Conservation (phyloP, 2,113 vertebrate genomes). For the Sakesphorus luctuosus region DNA sequence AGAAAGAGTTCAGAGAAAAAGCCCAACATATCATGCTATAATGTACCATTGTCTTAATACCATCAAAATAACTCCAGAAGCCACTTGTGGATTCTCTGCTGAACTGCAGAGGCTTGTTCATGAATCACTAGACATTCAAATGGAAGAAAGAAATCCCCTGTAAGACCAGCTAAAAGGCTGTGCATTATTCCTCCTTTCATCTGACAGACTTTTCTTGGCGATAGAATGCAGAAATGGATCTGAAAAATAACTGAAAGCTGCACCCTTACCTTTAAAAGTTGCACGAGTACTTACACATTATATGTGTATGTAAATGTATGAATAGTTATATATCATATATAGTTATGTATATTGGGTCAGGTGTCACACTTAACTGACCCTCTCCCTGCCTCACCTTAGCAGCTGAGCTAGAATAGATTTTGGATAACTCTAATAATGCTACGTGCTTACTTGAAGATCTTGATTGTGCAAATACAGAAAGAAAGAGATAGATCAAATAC, state of each 20-base stretch:
- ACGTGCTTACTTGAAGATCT: not conserved
- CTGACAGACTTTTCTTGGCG: constrained; percentile 13
- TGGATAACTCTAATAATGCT: not conserved
- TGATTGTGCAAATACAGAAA: not conserved
- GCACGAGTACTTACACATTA: too few relatives aligned
- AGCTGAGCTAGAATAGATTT: not conserved
- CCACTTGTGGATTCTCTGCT: constrained; percentile 53
- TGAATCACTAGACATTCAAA: constrained; percentile 50
- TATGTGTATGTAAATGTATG: not conserved
- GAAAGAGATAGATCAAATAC: not conserved
- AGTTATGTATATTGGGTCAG: not conserved
- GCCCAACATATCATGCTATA: constrained; percentile 28
- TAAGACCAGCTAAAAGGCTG: constrained; percentile 64
- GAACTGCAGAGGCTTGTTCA: constrained; percentile 64
- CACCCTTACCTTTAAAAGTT: not conserved
- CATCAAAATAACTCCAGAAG: constrained; percentile 68
- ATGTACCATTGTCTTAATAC: constrained; percentile 71
- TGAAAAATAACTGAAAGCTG: not conserved
- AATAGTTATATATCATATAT: too few relatives aligned
- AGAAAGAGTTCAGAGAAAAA: constrained; percentile 53
- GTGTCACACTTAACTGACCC: not conserved
- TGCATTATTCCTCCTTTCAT: constrained; percentile 69
- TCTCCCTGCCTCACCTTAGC: not conserved
- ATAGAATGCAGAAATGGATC: not conserved
- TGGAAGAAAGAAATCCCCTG: constrained; percentile 9